Evolutionary conservation across 2,888 invertebrate genomes (phyloP).

Genomic region (Nineta flava): DNA sequence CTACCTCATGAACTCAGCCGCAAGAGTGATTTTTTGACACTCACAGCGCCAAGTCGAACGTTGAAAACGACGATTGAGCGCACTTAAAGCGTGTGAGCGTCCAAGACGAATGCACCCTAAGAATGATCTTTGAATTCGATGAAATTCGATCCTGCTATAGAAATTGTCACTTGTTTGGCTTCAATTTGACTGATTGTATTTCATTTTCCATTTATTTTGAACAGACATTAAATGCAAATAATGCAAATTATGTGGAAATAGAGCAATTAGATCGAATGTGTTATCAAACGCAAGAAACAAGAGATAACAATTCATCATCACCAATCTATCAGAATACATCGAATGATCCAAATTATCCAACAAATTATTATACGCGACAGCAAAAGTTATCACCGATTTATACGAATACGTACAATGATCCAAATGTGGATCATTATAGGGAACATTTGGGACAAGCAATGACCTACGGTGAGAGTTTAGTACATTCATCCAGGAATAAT

Average conservation of each 20-base stretch:
- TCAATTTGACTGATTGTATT: too few relatives aligned
- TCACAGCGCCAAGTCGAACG: too few relatives aligned
- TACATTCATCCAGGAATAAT: slow-evolving; percentile 37
- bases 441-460: slow-evolving; percentile 31
- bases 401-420: slow-evolving; percentile 32
- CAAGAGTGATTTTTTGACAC: too few relatives aligned
- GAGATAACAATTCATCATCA: slow-evolving; percentile 28
- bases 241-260: slow-evolving; percentile 36
- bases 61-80: too few relatives aligned
- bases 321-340: slow-evolving; percentile 37
- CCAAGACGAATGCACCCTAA: too few relatives aligned
- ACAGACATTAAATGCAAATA: slow-evolving; percentile 28
- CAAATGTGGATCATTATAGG: slow-evolving; percentile 21
- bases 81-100: too few relatives aligned
- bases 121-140: too few relatives aligned
- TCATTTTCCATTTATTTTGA: too few relatives aligned
- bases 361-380: background rate
- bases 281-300: slow-evolving; percentile 23
- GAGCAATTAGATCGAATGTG: slow-evolving; percentile 37
- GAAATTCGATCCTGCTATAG: too few relatives aligned
- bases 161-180: too few relatives aligned
- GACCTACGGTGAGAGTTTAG: slow-evolving; percentile 33
- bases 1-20: too few relatives aligned
- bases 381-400: slow-evolving; percentile 31
- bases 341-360: background rate